phyloP scores from a whole-genome alignment of 2,113 vertebrate species.

The Acanthisitta chloris region DNA sequence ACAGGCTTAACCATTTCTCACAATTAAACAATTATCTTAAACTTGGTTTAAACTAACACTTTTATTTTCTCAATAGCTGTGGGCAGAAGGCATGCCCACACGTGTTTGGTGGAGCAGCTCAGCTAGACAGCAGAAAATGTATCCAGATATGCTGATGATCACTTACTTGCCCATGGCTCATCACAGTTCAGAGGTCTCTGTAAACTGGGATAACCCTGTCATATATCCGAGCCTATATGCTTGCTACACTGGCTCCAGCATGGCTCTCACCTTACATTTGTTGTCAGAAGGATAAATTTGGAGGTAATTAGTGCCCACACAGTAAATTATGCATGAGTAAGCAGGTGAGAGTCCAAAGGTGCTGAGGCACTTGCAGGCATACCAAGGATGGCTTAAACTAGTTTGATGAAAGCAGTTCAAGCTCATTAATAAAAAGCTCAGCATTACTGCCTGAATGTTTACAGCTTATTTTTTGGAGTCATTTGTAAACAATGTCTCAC shows the following conservation, averaged over 20 bases:
- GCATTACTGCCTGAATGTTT: neutral
- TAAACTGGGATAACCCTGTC: neutral
- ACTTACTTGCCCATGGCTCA: neutral
- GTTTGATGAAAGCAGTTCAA: neutral
- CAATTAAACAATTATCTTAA: neutral
- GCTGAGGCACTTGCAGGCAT: neutral
- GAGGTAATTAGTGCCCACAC: neutral
- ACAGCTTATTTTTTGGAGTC: neutral
- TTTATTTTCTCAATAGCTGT: neutral
- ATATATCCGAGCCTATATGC: neutral
- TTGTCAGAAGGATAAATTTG: neutral
- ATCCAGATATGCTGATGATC: fast-evolving
- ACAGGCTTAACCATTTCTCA: neutral
- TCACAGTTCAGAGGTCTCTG: neutral
- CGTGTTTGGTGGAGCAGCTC: fast-evolving
- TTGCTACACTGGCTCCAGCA: neutral
- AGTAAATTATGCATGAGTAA: neutral
- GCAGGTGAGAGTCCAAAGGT: conserved; percentile 21
- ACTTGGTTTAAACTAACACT: neutral
- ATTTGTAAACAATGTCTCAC: neutral
- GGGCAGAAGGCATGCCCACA: neutral
- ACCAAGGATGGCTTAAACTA: neutral
- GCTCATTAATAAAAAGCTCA: neutral
- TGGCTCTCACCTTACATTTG: neutral
- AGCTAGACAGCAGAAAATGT: neutral